Conservation (phyloP, 2,113 vertebrate genomes). For the Tichodroma muraria region DNA sequence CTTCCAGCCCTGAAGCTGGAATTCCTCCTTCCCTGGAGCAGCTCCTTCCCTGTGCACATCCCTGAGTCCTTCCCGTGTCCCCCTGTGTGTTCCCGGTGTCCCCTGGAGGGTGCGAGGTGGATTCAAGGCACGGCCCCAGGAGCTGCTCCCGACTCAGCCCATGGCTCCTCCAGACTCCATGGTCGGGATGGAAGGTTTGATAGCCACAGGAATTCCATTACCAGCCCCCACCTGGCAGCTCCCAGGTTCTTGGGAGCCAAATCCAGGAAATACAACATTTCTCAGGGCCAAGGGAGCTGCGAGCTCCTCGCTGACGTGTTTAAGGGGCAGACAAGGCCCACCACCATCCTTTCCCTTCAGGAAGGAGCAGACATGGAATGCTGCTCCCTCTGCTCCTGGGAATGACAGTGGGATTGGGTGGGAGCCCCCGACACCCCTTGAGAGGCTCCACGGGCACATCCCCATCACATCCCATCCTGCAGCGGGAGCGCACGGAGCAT, state of each 20-base stretch:
- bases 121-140: fast-evolving
- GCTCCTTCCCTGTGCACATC: fast-evolving
- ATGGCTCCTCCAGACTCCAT: fast-evolving
- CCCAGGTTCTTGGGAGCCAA: background rate
- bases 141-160: background rate
- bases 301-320: background rate
- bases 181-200: background rate
- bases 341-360: background rate
- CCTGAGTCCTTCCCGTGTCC: fast-evolving
- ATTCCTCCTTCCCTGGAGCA: background rate
- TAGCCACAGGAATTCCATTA: background rate
- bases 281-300: fast-evolving
- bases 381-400: background rate
- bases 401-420: background rate
- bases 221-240: background rate
- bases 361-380: fast-evolving
- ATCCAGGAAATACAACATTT: background rate
- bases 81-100: fast-evolving
- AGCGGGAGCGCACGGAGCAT: fast-evolving
- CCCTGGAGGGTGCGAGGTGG: background rate
- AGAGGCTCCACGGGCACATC: fast-evolving
- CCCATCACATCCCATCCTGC: fast-evolving
- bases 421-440: fast-evolving
- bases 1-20: background rate
- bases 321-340: fast-evolving